Percentiles rank a stretch among this genome's conserved stretches.
These are phyloP conservation scores for Vespertilio murinus DNA, from an alignment of 2,797 vertebrate genomes.

Conservation along the genomic window DNA sequence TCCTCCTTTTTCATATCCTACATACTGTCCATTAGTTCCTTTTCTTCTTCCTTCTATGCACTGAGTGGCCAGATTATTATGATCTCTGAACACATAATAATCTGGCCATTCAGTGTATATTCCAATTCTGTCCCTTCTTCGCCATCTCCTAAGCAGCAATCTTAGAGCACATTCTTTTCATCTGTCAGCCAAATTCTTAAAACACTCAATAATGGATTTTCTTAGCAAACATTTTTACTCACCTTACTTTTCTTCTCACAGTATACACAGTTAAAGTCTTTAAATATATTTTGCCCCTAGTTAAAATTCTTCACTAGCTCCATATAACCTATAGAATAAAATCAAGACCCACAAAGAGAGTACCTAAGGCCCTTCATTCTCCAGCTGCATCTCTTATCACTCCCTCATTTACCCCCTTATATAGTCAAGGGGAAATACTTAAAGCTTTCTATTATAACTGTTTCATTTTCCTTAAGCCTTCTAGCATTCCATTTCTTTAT, in stretches of 20 bases:
- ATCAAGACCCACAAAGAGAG: neutral
- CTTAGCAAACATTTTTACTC: neutral
- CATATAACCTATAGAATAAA: neutral
- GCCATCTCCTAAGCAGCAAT: neutral
- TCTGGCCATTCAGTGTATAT: too few relatives aligned
- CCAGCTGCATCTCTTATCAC: neutral
- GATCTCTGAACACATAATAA: too few relatives aligned
- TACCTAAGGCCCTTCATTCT: neutral
- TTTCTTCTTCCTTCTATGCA: neutral
- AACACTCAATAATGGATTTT: neutral
- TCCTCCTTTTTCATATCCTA: neutral
- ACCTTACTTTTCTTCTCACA: neutral
- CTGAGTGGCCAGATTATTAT: too few relatives aligned
- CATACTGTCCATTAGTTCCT: neutral
- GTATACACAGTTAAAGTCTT: neutral
- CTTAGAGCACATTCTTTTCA: neutral
- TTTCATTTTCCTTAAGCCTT: neutral
- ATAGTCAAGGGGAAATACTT: neutral
- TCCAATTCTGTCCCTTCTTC: neutral
- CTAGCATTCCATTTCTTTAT: neutral
- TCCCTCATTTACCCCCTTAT: neutral
- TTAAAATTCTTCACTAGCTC: neutral
- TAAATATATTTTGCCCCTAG: neutral
- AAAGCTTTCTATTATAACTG: neutral
- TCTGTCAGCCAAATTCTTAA: neutral